Evolutionary conservation across 2,888 invertebrate genomes (phyloP), one percentile per base, ranked within the genome.

Genomic region (Ochropleura plecta): DNA sequence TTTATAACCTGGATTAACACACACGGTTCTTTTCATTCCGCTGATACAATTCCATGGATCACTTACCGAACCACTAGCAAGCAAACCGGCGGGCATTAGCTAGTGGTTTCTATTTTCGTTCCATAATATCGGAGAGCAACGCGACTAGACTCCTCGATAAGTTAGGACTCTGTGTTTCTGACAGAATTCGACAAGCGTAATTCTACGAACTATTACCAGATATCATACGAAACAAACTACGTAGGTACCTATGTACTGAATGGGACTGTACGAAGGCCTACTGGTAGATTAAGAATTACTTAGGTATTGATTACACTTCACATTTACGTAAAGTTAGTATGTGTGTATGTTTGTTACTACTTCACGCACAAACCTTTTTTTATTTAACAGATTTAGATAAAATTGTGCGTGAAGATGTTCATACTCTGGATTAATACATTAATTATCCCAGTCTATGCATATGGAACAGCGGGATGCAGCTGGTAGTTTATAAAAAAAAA

Each of bases 131-230:
- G 40, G 42, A 62, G n/a, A n/a, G 30, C 6, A 46, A 80, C 80
- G 84, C 69, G 79, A 79, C 44, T 10, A 1, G 53, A 59, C 40
- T 79, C 5, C 44, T 49, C 62, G 46, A 84, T 68, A 80, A 55
- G 55, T 64, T 51, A 64, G 18, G 62, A 76, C 44, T 59, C 9
- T 18, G 40, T 84, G 84, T 14, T 60, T 30, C 49, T 80, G 80
- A 69, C 80, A 80, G 64, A 62, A 55, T 57, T 51, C 68, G 74
- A 68, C 64, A 49, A 65, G 46, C 80, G 64, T 83, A 20, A 79
- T 55, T 72, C 51, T 20, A 83, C 78, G 8, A 70, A 83, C 59
- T 60, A 57, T 57, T 74, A 42, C 42, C 4, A 65, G 59, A 65
- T 64, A 69, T 65, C 65, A 40, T 76, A n/a, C 8, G 9, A 44